Conservation (phyloP, 1,140 invertebrate species). For the Drosophila kurseongensis region DNA sequence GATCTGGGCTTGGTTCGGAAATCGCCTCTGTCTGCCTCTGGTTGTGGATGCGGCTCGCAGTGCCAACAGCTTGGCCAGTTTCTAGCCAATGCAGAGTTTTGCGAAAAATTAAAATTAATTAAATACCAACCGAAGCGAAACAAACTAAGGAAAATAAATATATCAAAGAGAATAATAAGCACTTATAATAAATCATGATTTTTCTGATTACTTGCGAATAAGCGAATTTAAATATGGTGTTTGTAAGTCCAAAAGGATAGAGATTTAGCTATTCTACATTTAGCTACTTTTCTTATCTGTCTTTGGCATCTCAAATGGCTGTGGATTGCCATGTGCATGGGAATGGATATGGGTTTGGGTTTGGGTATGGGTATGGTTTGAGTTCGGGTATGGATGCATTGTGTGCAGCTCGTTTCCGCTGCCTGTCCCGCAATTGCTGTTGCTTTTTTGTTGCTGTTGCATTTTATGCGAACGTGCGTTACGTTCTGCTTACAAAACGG, state of each 20-base stretch:
- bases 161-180: too few relatives aligned
- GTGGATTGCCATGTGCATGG: constrained; percentile 19
- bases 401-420: constrained; percentile 73
- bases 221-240: too few relatives aligned
- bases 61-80: not conserved
- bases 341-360: constrained; percentile 28
- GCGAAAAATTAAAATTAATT: too few relatives aligned
- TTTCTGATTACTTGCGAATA: too few relatives aligned
- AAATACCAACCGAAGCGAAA: too few relatives aligned
- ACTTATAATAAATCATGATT: too few relatives aligned
- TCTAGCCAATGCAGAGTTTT: not conserved
- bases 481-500: constrained; percentile 84
- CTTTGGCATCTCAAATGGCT: constrained; percentile 17
- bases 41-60: constrained; percentile 18
- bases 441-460: constrained; percentile 37
- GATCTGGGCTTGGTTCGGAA: constrained; percentile 56
- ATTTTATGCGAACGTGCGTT: constrained; percentile 75
- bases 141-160: too few relatives aligned
- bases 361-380: constrained; percentile 18
- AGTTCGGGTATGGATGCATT: constrained; percentile 50
- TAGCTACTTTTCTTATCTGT: not conserved
- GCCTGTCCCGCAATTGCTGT: constrained; percentile 36
- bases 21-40: constrained; percentile 57
- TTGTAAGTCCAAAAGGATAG: too few relatives aligned
- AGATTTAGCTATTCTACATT: not conserved